Conservation (phyloP, 2,113 vertebrate species). For the Tachycineta bicolor region DNA sequence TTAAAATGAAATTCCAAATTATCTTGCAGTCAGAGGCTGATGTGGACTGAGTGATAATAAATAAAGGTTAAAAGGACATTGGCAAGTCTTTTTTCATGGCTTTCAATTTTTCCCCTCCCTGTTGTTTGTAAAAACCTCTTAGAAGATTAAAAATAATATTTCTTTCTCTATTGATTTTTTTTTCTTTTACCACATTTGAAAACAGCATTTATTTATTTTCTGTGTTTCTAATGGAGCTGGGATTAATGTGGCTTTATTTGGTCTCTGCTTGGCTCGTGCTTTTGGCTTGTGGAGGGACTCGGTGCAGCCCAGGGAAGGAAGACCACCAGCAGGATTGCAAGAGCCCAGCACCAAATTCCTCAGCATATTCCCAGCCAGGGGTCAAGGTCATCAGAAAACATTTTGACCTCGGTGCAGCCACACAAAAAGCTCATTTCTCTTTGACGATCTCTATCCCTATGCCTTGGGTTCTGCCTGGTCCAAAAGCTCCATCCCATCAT, state of each 20-base stretch:
- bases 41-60: constrained; percentile 79
- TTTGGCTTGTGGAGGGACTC: background rate
- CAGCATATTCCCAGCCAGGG: background rate
- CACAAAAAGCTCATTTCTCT: background rate
- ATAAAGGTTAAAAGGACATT: constrained; percentile 79
- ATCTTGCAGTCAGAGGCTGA: constrained; percentile 75
- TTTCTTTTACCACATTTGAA: constrained; percentile 72
- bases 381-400: background rate
- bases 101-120: constrained; percentile 75
- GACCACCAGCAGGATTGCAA: background rate
- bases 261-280: constrained; percentile 18
- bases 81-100: constrained; percentile 76
- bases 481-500: background rate
- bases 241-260: constrained; percentile 67
- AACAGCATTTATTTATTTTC: constrained; percentile 77
- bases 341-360: background rate
- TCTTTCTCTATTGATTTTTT: constrained; percentile 79
- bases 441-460: accelerated
- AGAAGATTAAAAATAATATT: constrained; percentile 85
- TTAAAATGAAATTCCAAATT: constrained; percentile 84
- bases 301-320: background rate
- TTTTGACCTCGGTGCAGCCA: background rate
- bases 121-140: constrained; percentile 80
- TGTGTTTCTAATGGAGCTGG: constrained; percentile 73
- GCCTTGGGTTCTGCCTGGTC: background rate